Conservation (phyloP, 2,797 vertebrate species). For the Tiaroga cobitis region DNA sequence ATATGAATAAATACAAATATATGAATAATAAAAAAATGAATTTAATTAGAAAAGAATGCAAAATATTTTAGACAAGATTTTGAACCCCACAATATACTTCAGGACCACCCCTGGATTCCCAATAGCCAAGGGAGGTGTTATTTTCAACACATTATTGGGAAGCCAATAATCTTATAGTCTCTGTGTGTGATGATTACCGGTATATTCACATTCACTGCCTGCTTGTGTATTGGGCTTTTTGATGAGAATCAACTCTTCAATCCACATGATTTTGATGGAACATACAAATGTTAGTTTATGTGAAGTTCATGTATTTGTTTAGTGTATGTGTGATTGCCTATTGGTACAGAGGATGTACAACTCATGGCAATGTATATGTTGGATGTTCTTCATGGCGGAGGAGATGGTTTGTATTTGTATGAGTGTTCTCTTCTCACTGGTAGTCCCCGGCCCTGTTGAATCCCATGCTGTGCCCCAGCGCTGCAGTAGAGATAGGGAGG, state of each 20-base stretch:
- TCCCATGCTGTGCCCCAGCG: conserved; percentile 69
- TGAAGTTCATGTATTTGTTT: conserved; percentile 4
- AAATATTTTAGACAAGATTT: background rate
- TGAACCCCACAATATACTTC: background rate
- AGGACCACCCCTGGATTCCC: background rate
- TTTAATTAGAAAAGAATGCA: background rate
- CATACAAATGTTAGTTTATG: background rate
- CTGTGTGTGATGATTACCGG: conserved; percentile 2
- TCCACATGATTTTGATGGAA: background rate
- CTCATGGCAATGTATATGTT: background rate
- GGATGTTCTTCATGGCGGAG: background rate
- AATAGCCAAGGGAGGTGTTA: conserved; percentile 32
- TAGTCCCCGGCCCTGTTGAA: conserved; percentile 48
- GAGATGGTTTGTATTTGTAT: background rate
- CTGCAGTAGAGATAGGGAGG: conserved; percentile 80
- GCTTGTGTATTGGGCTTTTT: conserved; percentile 31
- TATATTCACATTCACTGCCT: conserved; percentile 19
- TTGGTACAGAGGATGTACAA: background rate
- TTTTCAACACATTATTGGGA: conserved; percentile 47
- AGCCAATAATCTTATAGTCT: conserved; percentile 28
- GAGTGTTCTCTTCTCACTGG: conserved; percentile 60
- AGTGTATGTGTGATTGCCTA: background rate
- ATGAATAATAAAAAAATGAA: no score
- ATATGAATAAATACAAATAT: no score
- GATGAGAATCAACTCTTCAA: conserved; percentile 25